Base-by-base conservation (phyloP, 2,797 vertebrate species). In the Parotocinclus haroldoi region DNA sequence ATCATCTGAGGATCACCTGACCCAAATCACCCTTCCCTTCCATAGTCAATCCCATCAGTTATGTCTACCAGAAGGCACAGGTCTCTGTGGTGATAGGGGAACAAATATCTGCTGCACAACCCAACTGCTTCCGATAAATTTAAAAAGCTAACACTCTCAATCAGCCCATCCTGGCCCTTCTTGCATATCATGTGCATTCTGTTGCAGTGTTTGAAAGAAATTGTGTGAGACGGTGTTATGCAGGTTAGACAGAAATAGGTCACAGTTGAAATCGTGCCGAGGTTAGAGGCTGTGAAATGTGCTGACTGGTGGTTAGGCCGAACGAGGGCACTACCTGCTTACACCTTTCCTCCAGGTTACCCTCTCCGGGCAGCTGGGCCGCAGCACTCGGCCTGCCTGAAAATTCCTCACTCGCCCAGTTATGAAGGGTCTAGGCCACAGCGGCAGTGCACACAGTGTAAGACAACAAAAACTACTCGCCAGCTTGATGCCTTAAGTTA, bases 261-360 rank as follows among this genome's bases (percentile, higher is more conserved):
- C 73, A 79, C 78, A 52, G 71, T 70, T 1, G 7, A 62, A 66
- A 27, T 72, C 37, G 36, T 75, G 17, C 67, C 66, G 27, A 72
- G 71, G 84, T 87, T 86, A 89, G 82, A 75, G 68, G 58, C 72
- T 39, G 49, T 54, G 44, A 40, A 39, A 49, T 61, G 69, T 58
- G 71, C 70, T 87, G 82, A 82, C 84, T 72, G 65, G 73, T 54
- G 61, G 75, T 76, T 75, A 74, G 75, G 77, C 59, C 74, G 75
- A 69, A 77, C 75, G 69, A 64, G 50, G 75, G 70, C 65, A 91
- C 93, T 96, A 97, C 95, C 95, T 96, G 94, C 93, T 96, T 96
- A 88, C 95, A 95, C 82, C 92, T 93, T 74, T 96, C 94, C 85
- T 96, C 94, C 89, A 93, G 90, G 89, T 92, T 91, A 88, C 89